Evolutionary conservation across 2,113 vertebrate genomes (phyloP).

Genomic region (Ondatra zibethicus): DNA sequence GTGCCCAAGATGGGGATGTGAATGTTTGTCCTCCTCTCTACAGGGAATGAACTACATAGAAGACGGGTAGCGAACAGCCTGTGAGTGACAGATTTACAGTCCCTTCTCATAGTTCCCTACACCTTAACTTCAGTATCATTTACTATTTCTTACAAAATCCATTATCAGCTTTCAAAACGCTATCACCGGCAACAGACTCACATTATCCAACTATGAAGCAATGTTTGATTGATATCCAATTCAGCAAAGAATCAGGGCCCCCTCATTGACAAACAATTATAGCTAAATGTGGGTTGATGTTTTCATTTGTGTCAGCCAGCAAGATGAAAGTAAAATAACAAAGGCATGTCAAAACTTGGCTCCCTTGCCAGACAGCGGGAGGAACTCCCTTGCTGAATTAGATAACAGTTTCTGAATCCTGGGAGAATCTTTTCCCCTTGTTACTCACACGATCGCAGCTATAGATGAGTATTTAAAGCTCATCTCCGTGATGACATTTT

Average conservation of each 20-base stretch:
- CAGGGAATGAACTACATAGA: neutral
- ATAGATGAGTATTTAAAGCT: neutral
- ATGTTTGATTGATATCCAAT: neutral
- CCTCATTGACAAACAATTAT: neutral
- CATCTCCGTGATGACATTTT: neutral
- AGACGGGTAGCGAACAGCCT: neutral
- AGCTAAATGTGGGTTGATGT: neutral
- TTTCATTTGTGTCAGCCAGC: neutral
- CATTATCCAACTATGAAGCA: neutral
- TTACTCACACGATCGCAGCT: neutral
- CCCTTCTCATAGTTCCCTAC: neutral
- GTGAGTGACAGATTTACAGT: no score
- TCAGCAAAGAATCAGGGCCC: neutral
- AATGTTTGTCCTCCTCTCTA: neutral
- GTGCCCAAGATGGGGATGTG: no score
- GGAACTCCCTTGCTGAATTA: neutral
- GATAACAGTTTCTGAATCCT: neutral
- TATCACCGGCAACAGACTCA: neutral
- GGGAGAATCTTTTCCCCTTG: neutral
- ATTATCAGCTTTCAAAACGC: neutral
- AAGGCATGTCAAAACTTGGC: conserved; percentile 22
- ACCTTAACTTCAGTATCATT: neutral
- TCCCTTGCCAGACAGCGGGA: neutral
- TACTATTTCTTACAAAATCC: neutral
- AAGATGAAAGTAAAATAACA: neutral